Evolutionary conservation across 2,113 vertebrate genomes (phyloP).

Genomic region (human): GRCh38 chr2:115065501-115066000

Average conservation of each 20-base stretch:
- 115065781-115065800: not conserved
- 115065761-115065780: not conserved
- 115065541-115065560: not conserved
- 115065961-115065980: not conserved
- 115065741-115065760: not conserved
- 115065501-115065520: not conserved
- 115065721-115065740: constrained; percentile 6
- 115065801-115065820: not conserved
- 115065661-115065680: fast-evolving
- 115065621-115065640: not conserved
- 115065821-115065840: not conserved
- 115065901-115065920: not conserved
- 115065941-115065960: not conserved
- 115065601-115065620: not conserved
- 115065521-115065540: not conserved
- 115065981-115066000: not conserved
- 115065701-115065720: not conserved
- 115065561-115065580: not conserved
- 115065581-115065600: not conserved
- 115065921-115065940: not conserved
- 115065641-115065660: not conserved
- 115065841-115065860: not conserved
- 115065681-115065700: not conserved
- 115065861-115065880: not conserved
- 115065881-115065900: not conserved